Evolutionary conservation across 2,888 invertebrate species (phyloP).

Genomic region (Diloba caeruleocephala): DNA sequence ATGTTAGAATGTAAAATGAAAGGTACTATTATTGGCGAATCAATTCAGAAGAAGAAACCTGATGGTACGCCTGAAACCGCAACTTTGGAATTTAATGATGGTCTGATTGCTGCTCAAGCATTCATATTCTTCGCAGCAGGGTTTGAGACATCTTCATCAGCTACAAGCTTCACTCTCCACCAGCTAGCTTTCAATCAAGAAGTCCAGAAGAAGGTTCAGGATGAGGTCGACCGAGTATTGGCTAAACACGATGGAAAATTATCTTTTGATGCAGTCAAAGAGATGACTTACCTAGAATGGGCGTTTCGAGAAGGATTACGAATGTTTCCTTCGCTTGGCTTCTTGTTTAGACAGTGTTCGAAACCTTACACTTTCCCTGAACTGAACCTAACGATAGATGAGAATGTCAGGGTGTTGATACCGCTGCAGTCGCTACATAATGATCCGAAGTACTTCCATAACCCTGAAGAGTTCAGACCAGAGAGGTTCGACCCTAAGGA

Average conservation of each 20-base stretch:
- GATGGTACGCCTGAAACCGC: slow-evolving; percentile 56
- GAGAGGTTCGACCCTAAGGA: slow-evolving; percentile 53
- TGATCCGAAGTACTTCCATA: slow-evolving; percentile 49
- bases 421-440: slow-evolving; percentile 49
- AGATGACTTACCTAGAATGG: slow-evolving; percentile 62
- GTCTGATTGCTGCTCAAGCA: slow-evolving; percentile 60
- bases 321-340: slow-evolving; percentile 59
- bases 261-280: slow-evolving; percentile 62
- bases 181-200: slow-evolving; percentile 71
- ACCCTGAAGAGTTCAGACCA: slow-evolving; percentile 52
- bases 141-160: slow-evolving; percentile 75
- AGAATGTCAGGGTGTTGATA: slow-evolving; percentile 24
- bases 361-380: slow-evolving; percentile 47
- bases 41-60: slow-evolving; percentile 50
- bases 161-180: slow-evolving; percentile 68
- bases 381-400: slow-evolving; percentile 38
- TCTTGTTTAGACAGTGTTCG: slow-evolving; percentile 54
- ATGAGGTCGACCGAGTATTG: slow-evolving; percentile 66
- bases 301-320: slow-evolving; percentile 61
- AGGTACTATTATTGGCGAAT: slow-evolving; percentile 61
- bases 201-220: slow-evolving; percentile 64
- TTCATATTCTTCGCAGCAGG: slow-evolving; percentile 72
- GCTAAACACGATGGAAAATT: slow-evolving; percentile 58
- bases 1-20: slow-evolving; percentile 58
- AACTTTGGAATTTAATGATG: slow-evolving; percentile 55